Base-by-base conservation (phyloP, 2,888 invertebrate species). In the Apodemia mormo region DNA sequence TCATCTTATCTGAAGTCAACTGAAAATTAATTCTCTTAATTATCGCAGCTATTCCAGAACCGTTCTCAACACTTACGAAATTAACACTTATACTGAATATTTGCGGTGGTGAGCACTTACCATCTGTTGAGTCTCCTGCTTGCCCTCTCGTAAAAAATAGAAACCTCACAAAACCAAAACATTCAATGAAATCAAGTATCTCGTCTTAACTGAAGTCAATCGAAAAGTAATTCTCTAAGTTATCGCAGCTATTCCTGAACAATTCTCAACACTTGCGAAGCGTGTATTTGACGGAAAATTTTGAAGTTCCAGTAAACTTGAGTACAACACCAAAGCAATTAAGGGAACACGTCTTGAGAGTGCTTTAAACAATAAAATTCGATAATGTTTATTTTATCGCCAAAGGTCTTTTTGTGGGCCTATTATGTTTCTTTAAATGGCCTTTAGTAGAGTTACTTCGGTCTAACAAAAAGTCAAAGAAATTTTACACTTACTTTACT, bases 201-300 rank as follows among this genome's bases (percentile, higher is more conserved):
- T 12, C 6, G 49, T 49, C 49, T 14, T 49, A 5, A 14, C 49
- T 49, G 49, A 49, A 14, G 49, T 49, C 49, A 49, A 49, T 49
- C 61, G 30, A 30, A 61, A 61, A 61, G 33, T 37, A 64, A 37
- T 64, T 64, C 37, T 6, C 33, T 64, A 64, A 12, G 29, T 33
- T 64, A n/a, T 33, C 61, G 14, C n/a, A 64, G 61, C 61, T 64
- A 61, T 14, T 61, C 30, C 33, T 37, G 14, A 33, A 37, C 33
- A 64, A 64, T 64, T 33, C 10, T 6, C 33, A 64, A 64, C 61
- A 61, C 33, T 61, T 33, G 14, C 61, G 30, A 33, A 61, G 61
- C 37, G 61, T 64, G 61, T 64, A 64, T 64, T 64, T 64, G 61
- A 64, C 37, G 61, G 61, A 64, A 64, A 33, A 64, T 64, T 64